Base-by-base conservation (phyloP, 2,888 invertebrate species). In the Nomada lathburiana region DNA sequence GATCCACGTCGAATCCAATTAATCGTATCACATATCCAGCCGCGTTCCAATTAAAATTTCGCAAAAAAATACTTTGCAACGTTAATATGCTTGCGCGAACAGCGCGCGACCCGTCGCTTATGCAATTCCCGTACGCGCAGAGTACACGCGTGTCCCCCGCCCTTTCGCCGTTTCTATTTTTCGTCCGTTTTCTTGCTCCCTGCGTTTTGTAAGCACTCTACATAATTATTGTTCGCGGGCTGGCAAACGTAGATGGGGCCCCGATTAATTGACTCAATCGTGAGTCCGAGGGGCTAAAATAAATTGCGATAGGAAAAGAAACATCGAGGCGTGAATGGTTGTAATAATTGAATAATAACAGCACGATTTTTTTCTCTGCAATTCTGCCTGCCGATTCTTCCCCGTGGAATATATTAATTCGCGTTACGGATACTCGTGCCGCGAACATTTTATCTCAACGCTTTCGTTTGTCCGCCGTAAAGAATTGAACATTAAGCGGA, bases 21-120 rank as follows among this genome's bases (percentile, higher is more conserved):
- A 77, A 80, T 80, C 71, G 71, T 75, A 80, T 80, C 80, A 55
- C 77, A 47, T 59, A 70, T 80, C 65, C 70, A 79, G 78, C 53
- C 63, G 63, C 55, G 65, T 70, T 60, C 64, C 70, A 69, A 80
- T 80, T 80, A 76, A 76, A 76, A 80, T 79, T 64, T 72, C 63
- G 63, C 57, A 69, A 78, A 78, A 78, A 74, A 68, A 74, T 52
- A 65, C 64, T 70, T 80, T 60, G 80, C 80, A 47, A 63, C 80
- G 77, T 76, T 80, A 80, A 80, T 36, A 36, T 71, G 77, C 70
- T 65, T 20, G 62, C 20, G 77, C 80, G 77, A 76, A 29, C 69
- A 59, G 44, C 64, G 69, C 59, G 64, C 76, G 77, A 76, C 52
- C 76, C 80, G 60, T 64, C 77, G 70, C 50, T 70, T 77, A 65